A percentile compares a stretch with the other conserved stretches of the same genome.
These are phyloP conservation scores for Tineola bisselliella DNA, from an alignment of 2,888 invertebrate genomes.

Conservation along the genomic window DNA sequence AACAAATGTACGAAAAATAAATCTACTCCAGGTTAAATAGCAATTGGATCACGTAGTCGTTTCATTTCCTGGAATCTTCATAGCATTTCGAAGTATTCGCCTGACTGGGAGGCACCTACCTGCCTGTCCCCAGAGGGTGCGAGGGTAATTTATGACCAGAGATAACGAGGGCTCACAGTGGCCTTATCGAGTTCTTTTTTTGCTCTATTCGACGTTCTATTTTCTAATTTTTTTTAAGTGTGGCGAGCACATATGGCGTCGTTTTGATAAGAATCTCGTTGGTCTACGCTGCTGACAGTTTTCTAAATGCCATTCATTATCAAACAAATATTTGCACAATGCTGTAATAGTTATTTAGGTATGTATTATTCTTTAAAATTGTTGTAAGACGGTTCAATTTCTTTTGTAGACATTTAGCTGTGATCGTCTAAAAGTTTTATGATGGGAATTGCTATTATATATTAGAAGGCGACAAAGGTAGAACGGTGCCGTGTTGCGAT, in stretches of 20 bases:
- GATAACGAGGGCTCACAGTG: conserved; percentile 64
- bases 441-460: background rate
- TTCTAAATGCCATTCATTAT: background rate
- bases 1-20: background rate
- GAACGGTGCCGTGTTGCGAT: conserved; percentile 10
- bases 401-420: background rate
- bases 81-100: conserved; percentile 40
- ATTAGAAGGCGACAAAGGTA: conserved; percentile 10
- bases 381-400: background rate
- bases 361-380: too few relatives aligned
- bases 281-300: background rate
- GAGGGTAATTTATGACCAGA: conserved; percentile 61
- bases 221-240: conserved; percentile 11
- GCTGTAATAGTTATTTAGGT: too few relatives aligned
- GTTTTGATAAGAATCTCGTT: conserved; percentile 5
- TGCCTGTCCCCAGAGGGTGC: conserved; percentile 52
- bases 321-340: background rate
- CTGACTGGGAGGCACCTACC: conserved; percentile 41
- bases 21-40: conserved; percentile 51
- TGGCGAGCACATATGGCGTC: background rate
- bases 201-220: conserved; percentile 23
- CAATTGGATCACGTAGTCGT: conserved; percentile 67
- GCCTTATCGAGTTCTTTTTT: conserved; percentile 61
- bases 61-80: conserved; percentile 58
- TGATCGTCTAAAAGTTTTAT: conserved; percentile 2